These are phyloP conservation scores for Dinocampus coccinellae DNA, from an alignment of 2,888 invertebrate species.

Conservation along the genomic window DNA sequence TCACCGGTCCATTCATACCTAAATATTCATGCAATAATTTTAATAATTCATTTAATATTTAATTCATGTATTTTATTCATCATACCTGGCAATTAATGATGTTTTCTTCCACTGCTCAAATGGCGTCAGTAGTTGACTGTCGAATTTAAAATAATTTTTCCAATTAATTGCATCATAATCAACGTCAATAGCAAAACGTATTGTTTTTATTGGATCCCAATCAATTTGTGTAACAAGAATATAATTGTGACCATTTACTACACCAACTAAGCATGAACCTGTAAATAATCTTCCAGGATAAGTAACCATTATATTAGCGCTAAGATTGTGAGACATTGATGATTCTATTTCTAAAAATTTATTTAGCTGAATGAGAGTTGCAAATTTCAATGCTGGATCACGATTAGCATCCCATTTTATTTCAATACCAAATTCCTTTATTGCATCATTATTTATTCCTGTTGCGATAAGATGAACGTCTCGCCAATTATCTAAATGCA, in stretches of 20 bases:
- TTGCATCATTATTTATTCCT: conserved; percentile 73
- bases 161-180: conserved; percentile 70
- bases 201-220: conserved; percentile 78
- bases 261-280: conserved; percentile 76
- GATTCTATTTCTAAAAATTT: conserved; percentile 56
- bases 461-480: conserved; percentile 81
- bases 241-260: conserved; percentile 70
- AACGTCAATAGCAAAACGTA: conserved; percentile 75
- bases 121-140: conserved; percentile 72
- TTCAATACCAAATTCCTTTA: conserved; percentile 79
- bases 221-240: conserved; percentile 74
- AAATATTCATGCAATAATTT: background rate
- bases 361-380: conserved; percentile 75
- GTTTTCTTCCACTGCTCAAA: conserved; percentile 74
- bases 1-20: conserved; percentile 72
- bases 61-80: background rate
- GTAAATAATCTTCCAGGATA: conserved; percentile 84
- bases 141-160: conserved; percentile 69
- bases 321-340: conserved; percentile 73
- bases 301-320: conserved; percentile 76
- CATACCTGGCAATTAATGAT: conserved; percentile 71
- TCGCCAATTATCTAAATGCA: conserved; percentile 84
- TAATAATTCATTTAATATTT: background rate
- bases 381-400: conserved; percentile 82
- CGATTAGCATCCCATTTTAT: conserved; percentile 90